phyloP scores from a whole-genome alignment of 2,113 vertebrate species.

The Andinoacara biseriatus region DNA sequence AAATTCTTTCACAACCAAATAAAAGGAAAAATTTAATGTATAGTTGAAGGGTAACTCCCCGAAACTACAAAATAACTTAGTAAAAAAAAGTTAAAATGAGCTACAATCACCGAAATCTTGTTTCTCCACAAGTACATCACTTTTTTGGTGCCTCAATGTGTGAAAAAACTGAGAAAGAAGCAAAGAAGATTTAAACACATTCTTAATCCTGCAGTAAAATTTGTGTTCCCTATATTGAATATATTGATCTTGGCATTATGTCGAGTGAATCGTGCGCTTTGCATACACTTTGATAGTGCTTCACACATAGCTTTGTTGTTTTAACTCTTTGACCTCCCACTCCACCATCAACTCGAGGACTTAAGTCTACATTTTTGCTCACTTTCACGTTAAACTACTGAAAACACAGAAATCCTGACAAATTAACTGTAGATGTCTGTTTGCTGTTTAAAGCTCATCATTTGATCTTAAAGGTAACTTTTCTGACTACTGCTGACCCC shows the following conservation, averaged over 20 bases:
- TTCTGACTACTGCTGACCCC: background rate
- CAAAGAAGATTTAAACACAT: background rate
- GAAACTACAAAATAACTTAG: background rate
- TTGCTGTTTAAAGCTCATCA: background rate
- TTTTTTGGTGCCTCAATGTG: background rate
- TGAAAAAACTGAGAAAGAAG: background rate
- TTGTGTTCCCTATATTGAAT: background rate
- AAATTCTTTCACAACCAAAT: background rate
- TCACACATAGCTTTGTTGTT: background rate
- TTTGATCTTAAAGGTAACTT: constrained; percentile 1
- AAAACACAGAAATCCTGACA: background rate
- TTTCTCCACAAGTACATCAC: background rate
- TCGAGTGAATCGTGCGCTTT: background rate
- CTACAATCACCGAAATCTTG: background rate
- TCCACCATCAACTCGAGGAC: background rate
- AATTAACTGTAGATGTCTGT: background rate
- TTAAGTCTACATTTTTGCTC: background rate
- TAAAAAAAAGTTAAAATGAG: background rate
- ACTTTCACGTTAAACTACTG: background rate
- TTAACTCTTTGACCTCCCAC: background rate
- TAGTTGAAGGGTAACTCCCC: background rate
- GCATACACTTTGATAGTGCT: background rate
- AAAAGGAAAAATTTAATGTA: background rate
- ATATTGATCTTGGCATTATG: background rate
- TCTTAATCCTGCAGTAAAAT: background rate